Percentiles rank a stretch among this genome's conserved stretches.
Conservation (phyloP, 2,888 invertebrate species). For the Harmothoe impar region DNA sequence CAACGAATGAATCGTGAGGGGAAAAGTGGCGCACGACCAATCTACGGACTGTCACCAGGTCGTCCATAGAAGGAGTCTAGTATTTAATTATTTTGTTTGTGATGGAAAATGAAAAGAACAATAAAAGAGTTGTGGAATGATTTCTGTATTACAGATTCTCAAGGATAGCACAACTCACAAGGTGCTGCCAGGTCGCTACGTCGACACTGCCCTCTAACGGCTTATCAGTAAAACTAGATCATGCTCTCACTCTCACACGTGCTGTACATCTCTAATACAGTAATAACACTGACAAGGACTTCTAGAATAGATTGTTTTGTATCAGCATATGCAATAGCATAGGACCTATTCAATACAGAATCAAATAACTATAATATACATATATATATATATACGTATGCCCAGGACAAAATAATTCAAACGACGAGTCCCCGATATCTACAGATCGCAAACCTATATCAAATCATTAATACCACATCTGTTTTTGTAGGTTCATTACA, state of each 20-base stretch:
- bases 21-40: background rate
- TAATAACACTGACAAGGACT: constrained; percentile 14
- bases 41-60: background rate
- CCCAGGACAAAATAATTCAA: constrained; percentile 32
- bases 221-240: constrained; percentile 32
- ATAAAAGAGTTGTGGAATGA: constrained; percentile 34
- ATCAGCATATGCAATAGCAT: constrained; percentile 30
- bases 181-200: background rate
- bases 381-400: background rate
- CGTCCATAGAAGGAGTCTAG: background rate
- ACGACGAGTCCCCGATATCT: background rate
- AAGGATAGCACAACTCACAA: constrained; percentile 28
- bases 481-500: background rate
- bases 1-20: constrained; percentile 33
- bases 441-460: background rate
- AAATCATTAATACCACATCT: background rate
- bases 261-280: constrained; percentile 42
- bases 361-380: background rate
- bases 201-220: background rate
- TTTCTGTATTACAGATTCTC: constrained; percentile 32
- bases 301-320: constrained; percentile 16
- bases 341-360: constrained; percentile 20
- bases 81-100: background rate
- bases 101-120: background rate
- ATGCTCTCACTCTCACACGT: constrained; percentile 32